phyloP scores from a whole-genome alignment of 2,888 invertebrate species.

The Ypsolopha sequella region DNA sequence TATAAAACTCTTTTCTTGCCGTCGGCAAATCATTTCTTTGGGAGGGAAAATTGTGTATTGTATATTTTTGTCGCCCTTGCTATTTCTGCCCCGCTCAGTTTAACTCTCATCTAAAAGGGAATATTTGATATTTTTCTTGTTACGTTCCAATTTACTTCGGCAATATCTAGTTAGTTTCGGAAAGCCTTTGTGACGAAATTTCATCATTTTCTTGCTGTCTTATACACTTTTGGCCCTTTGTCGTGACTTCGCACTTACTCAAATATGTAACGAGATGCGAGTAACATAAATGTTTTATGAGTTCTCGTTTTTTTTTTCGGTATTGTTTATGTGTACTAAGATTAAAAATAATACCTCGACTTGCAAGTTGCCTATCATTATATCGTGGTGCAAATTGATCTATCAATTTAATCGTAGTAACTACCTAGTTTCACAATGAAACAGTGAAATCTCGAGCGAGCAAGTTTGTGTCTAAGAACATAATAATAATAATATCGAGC shows the following conservation, averaged over 20 bases:
- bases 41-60: slow-evolving; percentile 6
- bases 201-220: neutral
- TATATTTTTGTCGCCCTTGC: slow-evolving; percentile 3
- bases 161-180: slow-evolving; percentile 4
- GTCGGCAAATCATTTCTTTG: slow-evolving; percentile 5
- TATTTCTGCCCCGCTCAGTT: slow-evolving; percentile 6
- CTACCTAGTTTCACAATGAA: no score
- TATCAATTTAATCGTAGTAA: no score
- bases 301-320: no score
- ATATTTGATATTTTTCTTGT: slow-evolving; percentile 11
- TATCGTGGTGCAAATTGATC: no score
- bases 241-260: neutral
- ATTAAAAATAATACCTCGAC: no score
- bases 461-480: no score
- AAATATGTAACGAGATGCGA: neutral
- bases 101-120: slow-evolving; percentile 6
- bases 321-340: no score
- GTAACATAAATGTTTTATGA: no score
- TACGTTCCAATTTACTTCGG: slow-evolving; percentile 7
- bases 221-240: neutral
- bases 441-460: no score
- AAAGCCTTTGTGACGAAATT: slow-evolving; percentile 6
- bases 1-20: neutral
- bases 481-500: no score
- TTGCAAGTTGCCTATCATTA: no score